A percentile compares a stretch with the other conserved stretches of the same genome.
These are phyloP conservation scores for Psittacula echo DNA, from an alignment of 2,797 vertebrate species.

Conservation along the genomic window DNA sequence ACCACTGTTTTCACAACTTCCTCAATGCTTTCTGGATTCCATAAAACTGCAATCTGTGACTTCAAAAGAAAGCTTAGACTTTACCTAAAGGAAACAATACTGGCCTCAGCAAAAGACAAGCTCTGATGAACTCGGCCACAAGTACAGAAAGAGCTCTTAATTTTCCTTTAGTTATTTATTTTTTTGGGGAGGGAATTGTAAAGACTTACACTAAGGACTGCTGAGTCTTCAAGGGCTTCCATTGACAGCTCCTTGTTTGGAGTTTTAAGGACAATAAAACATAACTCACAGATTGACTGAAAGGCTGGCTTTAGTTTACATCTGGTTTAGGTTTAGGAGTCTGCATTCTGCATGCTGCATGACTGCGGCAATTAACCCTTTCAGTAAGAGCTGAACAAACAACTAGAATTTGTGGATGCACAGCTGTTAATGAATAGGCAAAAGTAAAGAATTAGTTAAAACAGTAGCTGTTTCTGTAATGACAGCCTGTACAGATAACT, in stretches of 20 bases:
- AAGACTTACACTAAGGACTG: constrained; percentile 62
- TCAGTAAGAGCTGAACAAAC: constrained; percentile 43
- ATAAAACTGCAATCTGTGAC: constrained; percentile 7
- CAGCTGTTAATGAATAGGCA: background rate
- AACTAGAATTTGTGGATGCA: background rate
- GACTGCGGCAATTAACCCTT: constrained; percentile 81
- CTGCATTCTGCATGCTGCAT: constrained; percentile 80
- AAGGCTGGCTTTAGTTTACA: constrained; percentile 82
- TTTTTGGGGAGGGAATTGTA: constrained; percentile 29
- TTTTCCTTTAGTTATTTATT: constrained; percentile 43
- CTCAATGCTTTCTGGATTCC: background rate
- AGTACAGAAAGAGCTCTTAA: constrained; percentile 25
- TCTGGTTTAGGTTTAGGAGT: constrained; percentile 84
- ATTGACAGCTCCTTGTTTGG: constrained; percentile 75
- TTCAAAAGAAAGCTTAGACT: constrained; percentile 13
- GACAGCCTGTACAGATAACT: background rate
- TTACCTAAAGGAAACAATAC: background rate
- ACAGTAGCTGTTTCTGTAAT: background rate
- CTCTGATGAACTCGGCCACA: constrained; percentile 29
- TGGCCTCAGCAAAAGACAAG: constrained; percentile 33
- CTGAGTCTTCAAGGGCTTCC: constrained; percentile 68
- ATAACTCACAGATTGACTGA: constrained; percentile 76
- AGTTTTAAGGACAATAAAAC: constrained; percentile 81
- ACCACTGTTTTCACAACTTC: background rate
- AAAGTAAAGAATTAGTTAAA: background rate